Evolutionary conservation across 2,113 vertebrate genomes (phyloP), one percentile per base, ranked within the genome.

Genomic region (Scomber colias): DNA sequence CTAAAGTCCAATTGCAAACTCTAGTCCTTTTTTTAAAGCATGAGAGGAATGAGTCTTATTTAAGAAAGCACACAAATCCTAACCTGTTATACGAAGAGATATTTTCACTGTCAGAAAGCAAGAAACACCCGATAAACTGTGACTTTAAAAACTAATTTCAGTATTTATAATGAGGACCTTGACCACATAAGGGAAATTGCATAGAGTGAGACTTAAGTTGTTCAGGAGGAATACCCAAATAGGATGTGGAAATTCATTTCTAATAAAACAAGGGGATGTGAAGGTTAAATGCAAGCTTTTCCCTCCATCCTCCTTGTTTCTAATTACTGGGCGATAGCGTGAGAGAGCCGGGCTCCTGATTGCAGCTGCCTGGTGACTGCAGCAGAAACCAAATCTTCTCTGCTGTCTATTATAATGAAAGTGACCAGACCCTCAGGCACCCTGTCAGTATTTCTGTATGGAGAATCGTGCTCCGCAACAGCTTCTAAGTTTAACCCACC

Each of bases 311-410:
- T 87, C 60, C 55, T 51, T 66, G 67, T 83, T 88, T 88, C 74
- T 94, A 92, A 94, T 94, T 88, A 94, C 87, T 79, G 86, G 61
- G 75, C 49, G 16, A 75, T 81, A 82, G 78, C 30, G 48, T 77
- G 87, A 88, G 85, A 84, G 87, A 77, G 75, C 59, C 1, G 11
- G 0, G 13, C 79, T 85, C 68, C 75, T 88, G 83, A 86, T 86
- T 90, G 83, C 80, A 75, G 87, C 84, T 82, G 88, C 85, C 83
- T 79, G 74, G 90, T 74, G 81, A 87, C 84, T 83, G 80, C 85
- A 82, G 81, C 85, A 86, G 75, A 81, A 83, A 85, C 79, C 84
- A 88, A 84, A 91, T 86, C 77, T 86, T 79, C 73, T 85, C 68
- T 75, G 86, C 79, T 75, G 81, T 90, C 88, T 75, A 56, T 68